Conservation (phyloP, 1,140 invertebrate species). For the Bacillus rossius region DNA sequence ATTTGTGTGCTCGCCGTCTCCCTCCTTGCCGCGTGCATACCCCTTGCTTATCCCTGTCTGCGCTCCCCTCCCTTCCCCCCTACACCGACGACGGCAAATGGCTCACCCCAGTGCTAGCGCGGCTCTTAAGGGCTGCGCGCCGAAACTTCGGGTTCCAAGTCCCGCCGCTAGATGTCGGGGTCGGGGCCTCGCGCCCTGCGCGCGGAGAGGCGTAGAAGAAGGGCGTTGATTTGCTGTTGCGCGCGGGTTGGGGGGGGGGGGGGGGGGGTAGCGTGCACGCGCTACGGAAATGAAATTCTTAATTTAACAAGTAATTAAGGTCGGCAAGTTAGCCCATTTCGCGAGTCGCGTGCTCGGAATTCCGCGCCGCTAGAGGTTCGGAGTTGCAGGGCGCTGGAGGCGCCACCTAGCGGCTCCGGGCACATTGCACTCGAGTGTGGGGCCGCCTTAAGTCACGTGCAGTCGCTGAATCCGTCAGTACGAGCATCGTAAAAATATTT, state of each 20-base stretch:
- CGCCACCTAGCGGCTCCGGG: no score
- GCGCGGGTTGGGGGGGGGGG: neutral
- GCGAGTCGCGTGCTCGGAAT: conserved; percentile 9
- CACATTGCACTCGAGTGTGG: no score
- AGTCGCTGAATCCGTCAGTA: no score
- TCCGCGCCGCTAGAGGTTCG: neutral
- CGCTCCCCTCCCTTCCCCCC: no score
- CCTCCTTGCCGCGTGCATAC: conserved; percentile 4
- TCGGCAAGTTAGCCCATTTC: conserved; percentile 19
- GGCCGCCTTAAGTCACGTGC: no score
- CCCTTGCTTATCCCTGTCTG: neutral
- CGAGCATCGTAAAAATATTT: no score
- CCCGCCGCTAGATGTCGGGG: neutral
- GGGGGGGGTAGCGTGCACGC: neutral
- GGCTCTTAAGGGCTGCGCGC: conserved; percentile 18
- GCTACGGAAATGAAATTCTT: conserved; percentile 20
- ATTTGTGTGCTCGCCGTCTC: conserved; percentile 11
- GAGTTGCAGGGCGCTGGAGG: no score
- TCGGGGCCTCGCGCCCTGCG: neutral
- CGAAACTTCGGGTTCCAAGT: neutral
- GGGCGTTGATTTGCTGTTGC: neutral
- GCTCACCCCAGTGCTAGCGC: conserved; percentile 14
- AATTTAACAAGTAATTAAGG: conserved; percentile 25
- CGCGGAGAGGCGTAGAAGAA: neutral
- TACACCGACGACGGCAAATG: neutral